phyloP scores from a whole-genome alignment of 2,113 vertebrate species.

The Leucoraja erinaceus region DNA sequence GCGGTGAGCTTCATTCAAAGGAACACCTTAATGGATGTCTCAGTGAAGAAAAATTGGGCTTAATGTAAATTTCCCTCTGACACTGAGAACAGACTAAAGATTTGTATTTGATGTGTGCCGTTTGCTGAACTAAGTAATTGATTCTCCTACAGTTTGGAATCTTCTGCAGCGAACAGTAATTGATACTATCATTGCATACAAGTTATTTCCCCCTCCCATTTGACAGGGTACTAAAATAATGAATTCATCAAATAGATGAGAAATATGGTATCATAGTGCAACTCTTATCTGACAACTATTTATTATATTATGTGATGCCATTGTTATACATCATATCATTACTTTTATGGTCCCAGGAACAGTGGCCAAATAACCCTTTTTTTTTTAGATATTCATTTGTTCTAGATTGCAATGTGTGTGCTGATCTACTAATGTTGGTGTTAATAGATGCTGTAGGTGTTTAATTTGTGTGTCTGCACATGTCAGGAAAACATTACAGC shows the following conservation, averaged over 20 bases:
- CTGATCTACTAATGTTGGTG: not conserved
- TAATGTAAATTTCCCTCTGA: not conserved
- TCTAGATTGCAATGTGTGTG: not conserved
- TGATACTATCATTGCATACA: no score
- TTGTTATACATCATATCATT: no score
- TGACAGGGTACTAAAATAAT: not conserved
- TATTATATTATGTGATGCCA: no score
- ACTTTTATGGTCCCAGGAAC: not conserved
- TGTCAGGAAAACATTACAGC: not conserved
- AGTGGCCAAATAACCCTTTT: not conserved
- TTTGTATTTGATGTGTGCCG: no score
- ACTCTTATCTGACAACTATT: no score
- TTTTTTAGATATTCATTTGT: not conserved
- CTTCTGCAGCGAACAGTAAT: no score
- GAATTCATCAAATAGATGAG: not conserved
- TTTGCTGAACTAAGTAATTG: no score
- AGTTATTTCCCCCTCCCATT: no score
- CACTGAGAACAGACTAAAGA: no score
- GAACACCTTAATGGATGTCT: not conserved
- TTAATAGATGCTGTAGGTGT: not conserved
- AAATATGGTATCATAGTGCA: not conserved
- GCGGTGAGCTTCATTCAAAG: not conserved
- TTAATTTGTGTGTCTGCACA: not conserved
- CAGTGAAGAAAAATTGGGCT: not conserved
- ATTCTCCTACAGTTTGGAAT: no score